Conservation (phyloP, 2,888 invertebrate genomes). For the Aethes cnicana region DNA sequence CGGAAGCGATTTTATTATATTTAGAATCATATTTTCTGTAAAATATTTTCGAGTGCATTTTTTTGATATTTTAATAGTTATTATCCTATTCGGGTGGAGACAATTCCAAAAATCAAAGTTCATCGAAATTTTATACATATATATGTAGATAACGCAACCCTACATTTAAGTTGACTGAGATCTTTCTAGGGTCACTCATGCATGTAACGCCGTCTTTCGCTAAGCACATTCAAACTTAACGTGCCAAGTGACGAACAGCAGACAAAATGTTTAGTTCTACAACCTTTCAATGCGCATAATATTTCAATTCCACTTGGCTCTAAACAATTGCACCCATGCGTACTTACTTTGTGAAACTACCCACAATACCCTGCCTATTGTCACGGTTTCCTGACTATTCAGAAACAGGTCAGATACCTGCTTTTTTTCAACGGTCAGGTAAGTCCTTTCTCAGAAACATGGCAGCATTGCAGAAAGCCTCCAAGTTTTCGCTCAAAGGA, state of each 20-base stretch:
- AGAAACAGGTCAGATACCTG: conserved; percentile 61
- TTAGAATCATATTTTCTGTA: no score
- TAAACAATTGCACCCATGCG: conserved; percentile 14
- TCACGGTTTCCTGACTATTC: conserved; percentile 67
- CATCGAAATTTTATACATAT: no score
- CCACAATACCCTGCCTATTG: conserved; percentile 52
- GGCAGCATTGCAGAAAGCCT: conserved; percentile 44
- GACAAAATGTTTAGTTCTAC: no score
- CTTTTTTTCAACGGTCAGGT: conserved; percentile 58
- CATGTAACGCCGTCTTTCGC: conserved; percentile 1
- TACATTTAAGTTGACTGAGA: no score
- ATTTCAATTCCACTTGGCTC: conserved; percentile 17
- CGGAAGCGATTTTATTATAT: no score
- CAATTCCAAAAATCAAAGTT: no score
- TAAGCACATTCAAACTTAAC: background rate
- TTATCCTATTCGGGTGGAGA: no score
- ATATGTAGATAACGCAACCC: no score
- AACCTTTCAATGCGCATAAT: no score
- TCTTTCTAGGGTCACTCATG: no score
- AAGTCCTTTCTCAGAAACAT: conserved; percentile 56
- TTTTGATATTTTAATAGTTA: no score
- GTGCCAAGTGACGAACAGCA: conserved; percentile 1
- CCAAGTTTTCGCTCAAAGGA: conserved; percentile 21
- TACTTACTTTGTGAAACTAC: conserved; percentile 11
- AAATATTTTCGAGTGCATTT: no score